A percentile compares a stretch with the other conserved stretches of the same genome.
These are phyloP conservation scores for Crax fasciolata DNA, from an alignment of 2,797 vertebrate genomes.

Conservation along the genomic window DNA sequence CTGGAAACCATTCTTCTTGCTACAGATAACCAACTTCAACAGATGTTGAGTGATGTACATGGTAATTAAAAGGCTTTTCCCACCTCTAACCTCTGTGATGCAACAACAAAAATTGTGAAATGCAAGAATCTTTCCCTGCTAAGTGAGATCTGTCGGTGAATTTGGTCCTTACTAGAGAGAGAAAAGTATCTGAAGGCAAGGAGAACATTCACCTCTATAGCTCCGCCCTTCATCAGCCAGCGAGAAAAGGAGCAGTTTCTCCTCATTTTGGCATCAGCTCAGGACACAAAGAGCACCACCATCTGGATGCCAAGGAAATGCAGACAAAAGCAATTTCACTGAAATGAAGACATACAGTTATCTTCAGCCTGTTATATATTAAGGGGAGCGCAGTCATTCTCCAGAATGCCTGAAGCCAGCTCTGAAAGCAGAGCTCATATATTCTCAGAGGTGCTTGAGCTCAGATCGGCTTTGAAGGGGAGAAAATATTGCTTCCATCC, in stretches of 20 bases:
- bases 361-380: conserved; percentile 31
- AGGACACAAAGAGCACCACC: neutral
- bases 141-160: neutral
- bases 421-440: conserved; percentile 54
- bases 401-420: conserved; percentile 51
- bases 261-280: neutral
- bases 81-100: neutral
- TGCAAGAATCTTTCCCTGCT: neutral
- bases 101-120: neutral
- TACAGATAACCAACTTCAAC: neutral
- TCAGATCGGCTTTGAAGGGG: conserved; percentile 23
- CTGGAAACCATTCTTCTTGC: neutral
- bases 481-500: conserved; percentile 51
- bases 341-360: conserved; percentile 32
- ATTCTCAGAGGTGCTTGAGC: conserved; percentile 49
- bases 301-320: neutral
- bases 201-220: neutral
- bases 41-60: neutral
- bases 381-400: conserved; percentile 31
- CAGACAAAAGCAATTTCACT: neutral
- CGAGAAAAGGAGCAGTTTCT: neutral
- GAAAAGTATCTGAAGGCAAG: neutral
- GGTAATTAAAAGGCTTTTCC: neutral
- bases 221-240: neutral
- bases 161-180: neutral